Conservation (phyloP, 2,113 vertebrate species). For the Tretioscincus oriximinensis region DNA sequence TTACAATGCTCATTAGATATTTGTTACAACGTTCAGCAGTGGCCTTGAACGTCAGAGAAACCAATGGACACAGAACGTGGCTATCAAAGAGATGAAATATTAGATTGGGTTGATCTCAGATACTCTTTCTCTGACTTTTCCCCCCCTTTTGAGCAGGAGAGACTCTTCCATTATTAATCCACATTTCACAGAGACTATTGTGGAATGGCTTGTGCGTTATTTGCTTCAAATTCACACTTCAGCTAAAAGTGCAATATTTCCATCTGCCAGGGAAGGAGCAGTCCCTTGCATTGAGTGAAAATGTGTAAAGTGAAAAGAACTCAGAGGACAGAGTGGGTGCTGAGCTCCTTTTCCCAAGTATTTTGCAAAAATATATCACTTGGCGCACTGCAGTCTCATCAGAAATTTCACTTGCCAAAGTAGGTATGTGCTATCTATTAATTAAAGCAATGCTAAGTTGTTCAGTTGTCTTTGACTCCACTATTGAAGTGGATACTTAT, state of each 20-base stretch:
- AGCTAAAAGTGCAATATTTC: slow-evolving; percentile 54
- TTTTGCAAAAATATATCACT: neutral
- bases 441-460: neutral
- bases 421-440: neutral
- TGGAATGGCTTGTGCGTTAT: slow-evolving; percentile 32
- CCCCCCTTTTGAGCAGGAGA: slow-evolving; percentile 24
- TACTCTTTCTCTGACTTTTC: slow-evolving; percentile 14
- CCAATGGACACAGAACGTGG: too few species aligned
- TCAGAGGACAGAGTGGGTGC: slow-evolving; percentile 22
- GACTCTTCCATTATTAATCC: slow-evolving; percentile 42
- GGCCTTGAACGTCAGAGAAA: too few species aligned
- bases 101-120: slow-evolving; percentile 41
- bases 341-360: neutral
- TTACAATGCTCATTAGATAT: too few species aligned
- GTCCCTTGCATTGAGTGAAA: slow-evolving; percentile 42
- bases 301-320: slow-evolving; percentile 38
- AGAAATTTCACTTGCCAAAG: neutral
- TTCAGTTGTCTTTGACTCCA: too few species aligned
- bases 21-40: too few species aligned
- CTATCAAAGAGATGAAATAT: slow-evolving; percentile 1
- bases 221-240: slow-evolving; percentile 30
- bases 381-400: neutral
- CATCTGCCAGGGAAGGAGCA: slow-evolving; percentile 31
- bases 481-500: too few species aligned
- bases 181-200: slow-evolving; percentile 52